Percentiles rank a stretch among this genome's conserved stretches.
phyloP scores from a whole-genome alignment of 2,797 vertebrate genomes.

The Glyptemys insculpta region DNA sequence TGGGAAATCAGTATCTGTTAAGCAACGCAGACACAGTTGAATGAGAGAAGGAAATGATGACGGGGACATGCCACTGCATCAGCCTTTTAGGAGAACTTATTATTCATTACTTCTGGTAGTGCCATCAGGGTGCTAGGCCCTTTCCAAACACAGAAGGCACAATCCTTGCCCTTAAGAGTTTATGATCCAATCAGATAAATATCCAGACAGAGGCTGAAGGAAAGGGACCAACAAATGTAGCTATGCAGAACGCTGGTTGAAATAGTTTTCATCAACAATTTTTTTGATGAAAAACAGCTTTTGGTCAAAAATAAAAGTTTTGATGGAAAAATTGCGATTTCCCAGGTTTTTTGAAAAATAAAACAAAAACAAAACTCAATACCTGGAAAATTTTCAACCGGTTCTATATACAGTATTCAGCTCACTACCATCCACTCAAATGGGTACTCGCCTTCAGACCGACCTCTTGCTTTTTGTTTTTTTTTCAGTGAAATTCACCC shows the following conservation, averaged over 20 bases:
- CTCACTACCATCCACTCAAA: neutral
- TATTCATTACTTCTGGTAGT: neutral
- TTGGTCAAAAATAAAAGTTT: neutral
- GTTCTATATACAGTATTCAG: neutral
- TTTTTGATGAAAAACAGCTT: neutral
- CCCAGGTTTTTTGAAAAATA: rapidly evolving
- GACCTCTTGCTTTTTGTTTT: neutral
- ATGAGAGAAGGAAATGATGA: neutral
- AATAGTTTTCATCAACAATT: neutral
- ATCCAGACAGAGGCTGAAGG: rapidly evolving
- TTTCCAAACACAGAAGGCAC: neutral
- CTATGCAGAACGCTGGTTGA: neutral
- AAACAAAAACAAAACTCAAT: rapidly evolving
- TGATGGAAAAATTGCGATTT: neutral
- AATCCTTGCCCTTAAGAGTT: neutral
- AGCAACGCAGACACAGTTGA: neutral
- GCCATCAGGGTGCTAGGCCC: neutral
- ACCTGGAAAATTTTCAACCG: neutral
- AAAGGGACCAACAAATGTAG: rapidly evolving
- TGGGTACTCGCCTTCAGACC: rapidly evolving
- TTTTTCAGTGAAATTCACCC: neutral
- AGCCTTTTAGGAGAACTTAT: neutral
- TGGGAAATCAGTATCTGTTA: neutral
- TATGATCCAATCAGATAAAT: neutral
- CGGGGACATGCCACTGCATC: neutral